Evolutionary conservation across 2,113 vertebrate species (phyloP).

Genomic region (Pseudopodoces humilis): DNA sequence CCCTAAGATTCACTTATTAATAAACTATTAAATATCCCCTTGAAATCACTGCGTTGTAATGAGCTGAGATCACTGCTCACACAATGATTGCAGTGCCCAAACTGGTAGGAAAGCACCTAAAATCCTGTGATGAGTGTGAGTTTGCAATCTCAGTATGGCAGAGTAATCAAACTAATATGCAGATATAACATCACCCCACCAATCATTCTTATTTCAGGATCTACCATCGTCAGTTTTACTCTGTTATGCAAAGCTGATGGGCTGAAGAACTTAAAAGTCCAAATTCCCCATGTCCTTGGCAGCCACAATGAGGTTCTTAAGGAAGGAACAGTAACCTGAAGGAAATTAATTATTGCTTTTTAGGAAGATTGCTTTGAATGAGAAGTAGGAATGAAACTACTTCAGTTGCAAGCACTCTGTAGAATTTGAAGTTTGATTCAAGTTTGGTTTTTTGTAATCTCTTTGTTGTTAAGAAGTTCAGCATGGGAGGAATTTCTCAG

Average conservation of each 20-base stretch:
- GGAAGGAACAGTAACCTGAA: background rate
- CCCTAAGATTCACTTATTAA: slow-evolving; percentile 36
- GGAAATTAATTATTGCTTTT: background rate
- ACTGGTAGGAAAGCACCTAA: slow-evolving; percentile 37
- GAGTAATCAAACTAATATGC: background rate
- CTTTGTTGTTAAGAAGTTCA: background rate
- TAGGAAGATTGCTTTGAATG: background rate
- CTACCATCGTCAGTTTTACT: background rate
- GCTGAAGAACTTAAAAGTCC: background rate
- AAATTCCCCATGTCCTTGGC: background rate
- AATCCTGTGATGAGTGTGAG: background rate
- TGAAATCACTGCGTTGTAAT: slow-evolving; percentile 18
- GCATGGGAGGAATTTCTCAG: background rate
- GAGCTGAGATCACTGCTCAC: slow-evolving; percentile 9
- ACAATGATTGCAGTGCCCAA: background rate
- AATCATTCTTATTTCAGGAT: background rate
- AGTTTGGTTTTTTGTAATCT: background rate
- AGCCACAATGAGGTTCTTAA: background rate
- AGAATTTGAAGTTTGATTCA: background rate
- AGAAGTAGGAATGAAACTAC: background rate
- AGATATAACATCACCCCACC: background rate
- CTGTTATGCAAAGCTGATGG: background rate
- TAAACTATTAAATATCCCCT: slow-evolving; percentile 25
- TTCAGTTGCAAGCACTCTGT: background rate
- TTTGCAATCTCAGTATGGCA: background rate